Conservation (phyloP, 2,888 invertebrate genomes). For the Drosophila gaucha region DNA sequence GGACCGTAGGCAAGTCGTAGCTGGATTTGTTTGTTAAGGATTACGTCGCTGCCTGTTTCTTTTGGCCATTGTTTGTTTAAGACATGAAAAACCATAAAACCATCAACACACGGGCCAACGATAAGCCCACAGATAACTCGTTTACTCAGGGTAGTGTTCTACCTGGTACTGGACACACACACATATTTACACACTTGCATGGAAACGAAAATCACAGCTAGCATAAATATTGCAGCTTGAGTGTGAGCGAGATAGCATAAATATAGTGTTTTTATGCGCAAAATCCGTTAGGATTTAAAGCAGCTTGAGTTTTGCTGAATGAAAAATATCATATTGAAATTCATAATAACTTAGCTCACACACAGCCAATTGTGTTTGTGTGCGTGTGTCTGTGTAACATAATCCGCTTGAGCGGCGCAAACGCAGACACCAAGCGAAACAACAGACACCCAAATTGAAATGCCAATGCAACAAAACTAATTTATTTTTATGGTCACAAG, state of each 20-base stretch:
- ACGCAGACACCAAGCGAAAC: slow-evolving; percentile 26
- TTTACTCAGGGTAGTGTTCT: slow-evolving; percentile 42
- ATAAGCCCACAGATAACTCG: slow-evolving; percentile 68
- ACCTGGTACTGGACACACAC: slow-evolving; percentile 27
- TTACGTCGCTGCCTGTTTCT: slow-evolving; percentile 42
- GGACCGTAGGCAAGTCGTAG: background rate
- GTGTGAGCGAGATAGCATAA: slow-evolving; percentile 26
- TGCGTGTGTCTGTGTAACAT: slow-evolving; percentile 41
- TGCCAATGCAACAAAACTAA: slow-evolving; percentile 66
- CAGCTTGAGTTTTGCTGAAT: slow-evolving; percentile 34
- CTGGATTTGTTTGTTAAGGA: slow-evolving; percentile 71
- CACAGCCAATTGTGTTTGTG: slow-evolving; percentile 17
- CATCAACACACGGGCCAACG: slow-evolving; percentile 61
- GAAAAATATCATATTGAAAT: slow-evolving; percentile 38
- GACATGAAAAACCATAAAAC: slow-evolving; percentile 64
- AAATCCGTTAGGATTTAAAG: slow-evolving; percentile 36
- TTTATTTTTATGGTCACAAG: slow-evolving; percentile 63
- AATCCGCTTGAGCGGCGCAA: slow-evolving; percentile 36
- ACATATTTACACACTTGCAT: background rate
- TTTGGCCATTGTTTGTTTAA: slow-evolving; percentile 64
- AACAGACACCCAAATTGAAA: slow-evolving; percentile 70
- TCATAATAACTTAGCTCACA: slow-evolving; percentile 39
- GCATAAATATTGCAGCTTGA: background rate
- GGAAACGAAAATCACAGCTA: slow-evolving; percentile 12
- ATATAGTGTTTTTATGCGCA: slow-evolving; percentile 19